Base-by-base conservation (phyloP, 2,797 vertebrate genomes). In the Myripristis jacobus region DNA sequence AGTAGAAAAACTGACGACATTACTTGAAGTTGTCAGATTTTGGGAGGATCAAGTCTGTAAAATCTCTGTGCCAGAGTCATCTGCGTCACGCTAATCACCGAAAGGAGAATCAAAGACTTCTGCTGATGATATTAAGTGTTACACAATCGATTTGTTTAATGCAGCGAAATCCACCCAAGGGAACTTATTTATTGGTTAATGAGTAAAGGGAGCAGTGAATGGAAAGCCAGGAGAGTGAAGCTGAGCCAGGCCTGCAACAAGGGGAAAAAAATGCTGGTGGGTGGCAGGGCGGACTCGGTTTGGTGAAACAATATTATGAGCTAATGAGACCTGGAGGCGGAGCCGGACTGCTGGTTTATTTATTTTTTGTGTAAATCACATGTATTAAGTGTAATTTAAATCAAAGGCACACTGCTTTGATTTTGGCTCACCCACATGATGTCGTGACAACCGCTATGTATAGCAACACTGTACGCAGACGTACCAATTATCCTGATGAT, bases 201-300 rank as follows among this genome's bases (percentile, higher is more conserved):
- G 41, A 51, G 48, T 62, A 31, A 63, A 74, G 38, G 43, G 61
- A 73, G 6, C 46, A 18, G 70, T 56, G 73, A 79, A 29, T 66
- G 75, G 82, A 85, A 77, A 81, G 47, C 47, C 70, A 76, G 61
- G n/a, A 75, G 48, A 18, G 46, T 76, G 83, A 61, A 57, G 81
- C 73, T 77, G 61, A 62, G 51, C 41, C 66, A 89, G 85, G 77
- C 81, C 62, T 47, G 36, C 50, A 46, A 16, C n/a, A 9, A 72
- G 75, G 38, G 48, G 18, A 18, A 19, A 51, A 75, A 81, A 67
- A 60, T 66, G 58, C 66, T 80, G 55, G 68, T 66, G 63, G 9
- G 57, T 51, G 77, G 67, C 53, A 56, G 61, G 50, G 31, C 58
- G 48, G 34, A 64, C 44, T 70, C 68, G 61, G 73, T 74, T 73